phyloP scores from a whole-genome alignment of 2,888 invertebrate species.

The Agriopis leucophaearia region DNA sequence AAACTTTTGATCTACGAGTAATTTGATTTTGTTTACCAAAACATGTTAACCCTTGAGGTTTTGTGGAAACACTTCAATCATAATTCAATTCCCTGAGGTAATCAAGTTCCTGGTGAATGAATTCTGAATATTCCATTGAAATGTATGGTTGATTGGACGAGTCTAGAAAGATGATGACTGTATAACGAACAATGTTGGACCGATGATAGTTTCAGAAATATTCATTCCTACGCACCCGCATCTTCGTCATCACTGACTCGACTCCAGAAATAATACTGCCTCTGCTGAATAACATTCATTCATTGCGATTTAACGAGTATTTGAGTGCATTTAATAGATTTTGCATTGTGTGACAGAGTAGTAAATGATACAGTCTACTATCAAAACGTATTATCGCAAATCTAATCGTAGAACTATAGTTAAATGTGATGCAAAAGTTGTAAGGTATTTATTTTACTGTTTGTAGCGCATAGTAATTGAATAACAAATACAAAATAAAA shows the following conservation, averaged over 20 bases:
- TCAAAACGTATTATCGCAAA: background rate
- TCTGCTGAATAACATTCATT: slow-evolving; percentile 35
- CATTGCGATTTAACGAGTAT: slow-evolving; percentile 17
- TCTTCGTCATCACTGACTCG: slow-evolving; percentile 65
- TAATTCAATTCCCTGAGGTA: background rate
- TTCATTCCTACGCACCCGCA: slow-evolving; percentile 61
- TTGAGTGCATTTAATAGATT: background rate
- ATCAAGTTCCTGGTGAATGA: background rate
- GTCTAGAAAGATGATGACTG: slow-evolving; percentile 44
- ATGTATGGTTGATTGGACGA: slow-evolving; percentile 5
- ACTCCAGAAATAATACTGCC: slow-evolving; percentile 62
- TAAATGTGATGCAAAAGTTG: too few relatives aligned
- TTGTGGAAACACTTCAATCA: too few relatives aligned
- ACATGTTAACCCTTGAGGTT: too few relatives aligned
- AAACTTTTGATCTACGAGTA: too few relatives aligned
- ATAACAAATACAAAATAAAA: too few relatives aligned
- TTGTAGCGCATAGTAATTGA: too few relatives aligned
- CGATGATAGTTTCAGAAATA: slow-evolving; percentile 45
- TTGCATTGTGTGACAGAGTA: background rate
- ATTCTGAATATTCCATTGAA: slow-evolving; percentile 10
- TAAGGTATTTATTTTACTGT: too few relatives aligned
- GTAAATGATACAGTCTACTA: background rate
- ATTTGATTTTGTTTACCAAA: too few relatives aligned
- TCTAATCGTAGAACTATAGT: too few relatives aligned
- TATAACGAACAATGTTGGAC: slow-evolving; percentile 41